These are phyloP conservation scores for Dicyrtomina minuta DNA, from an alignment of 2,888 invertebrate species.

Conservation along the genomic window DNA sequence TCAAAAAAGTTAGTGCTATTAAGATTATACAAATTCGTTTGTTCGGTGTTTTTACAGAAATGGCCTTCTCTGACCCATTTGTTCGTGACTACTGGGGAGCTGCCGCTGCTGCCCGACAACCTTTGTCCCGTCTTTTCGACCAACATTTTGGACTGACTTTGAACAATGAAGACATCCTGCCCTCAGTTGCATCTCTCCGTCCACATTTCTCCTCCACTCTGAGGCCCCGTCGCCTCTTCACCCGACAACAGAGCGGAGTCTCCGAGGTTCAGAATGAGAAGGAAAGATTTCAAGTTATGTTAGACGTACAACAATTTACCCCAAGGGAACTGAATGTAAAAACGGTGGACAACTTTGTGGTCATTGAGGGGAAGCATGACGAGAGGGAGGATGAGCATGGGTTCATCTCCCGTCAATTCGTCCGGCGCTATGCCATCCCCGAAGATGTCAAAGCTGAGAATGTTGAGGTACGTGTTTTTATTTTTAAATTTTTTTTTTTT, in stretches of 20 bases:
- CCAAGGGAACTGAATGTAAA: conserved; percentile 77
- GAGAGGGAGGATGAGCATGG: conserved; percentile 83
- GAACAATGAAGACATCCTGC: conserved; percentile 19
- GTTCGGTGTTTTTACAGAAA: background rate
- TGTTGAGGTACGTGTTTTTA: conserved; percentile 57
- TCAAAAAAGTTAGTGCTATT: too few species aligned
- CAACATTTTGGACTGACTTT: conserved; percentile 19
- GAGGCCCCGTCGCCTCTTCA: conserved; percentile 13
- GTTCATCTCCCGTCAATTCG: conserved; percentile 73
- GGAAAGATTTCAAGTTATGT: conserved; percentile 62
- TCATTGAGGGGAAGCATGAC: conserved; percentile 76
- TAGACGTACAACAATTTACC: conserved; percentile 76
- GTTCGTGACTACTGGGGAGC: conserved; percentile 7
- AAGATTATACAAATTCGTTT: too few species aligned
- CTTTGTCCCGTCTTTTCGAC: conserved; percentile 19
- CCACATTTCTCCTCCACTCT: conserved; percentile 5
- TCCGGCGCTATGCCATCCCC: conserved; percentile 73
- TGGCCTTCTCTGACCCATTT: conserved; percentile 2
- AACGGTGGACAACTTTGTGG: conserved; percentile 67
- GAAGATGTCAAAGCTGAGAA: conserved; percentile 72
- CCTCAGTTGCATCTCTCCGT: background rate
- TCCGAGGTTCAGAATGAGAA: conserved; percentile 22
- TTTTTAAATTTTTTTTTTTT: background rate
- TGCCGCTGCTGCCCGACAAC: background rate
- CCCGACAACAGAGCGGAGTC: conserved; percentile 18